phyloP scores from a whole-genome alignment of 30 jellyfish, hydroid and myxozoan species.

The Nemopilema nomurai region DNA sequence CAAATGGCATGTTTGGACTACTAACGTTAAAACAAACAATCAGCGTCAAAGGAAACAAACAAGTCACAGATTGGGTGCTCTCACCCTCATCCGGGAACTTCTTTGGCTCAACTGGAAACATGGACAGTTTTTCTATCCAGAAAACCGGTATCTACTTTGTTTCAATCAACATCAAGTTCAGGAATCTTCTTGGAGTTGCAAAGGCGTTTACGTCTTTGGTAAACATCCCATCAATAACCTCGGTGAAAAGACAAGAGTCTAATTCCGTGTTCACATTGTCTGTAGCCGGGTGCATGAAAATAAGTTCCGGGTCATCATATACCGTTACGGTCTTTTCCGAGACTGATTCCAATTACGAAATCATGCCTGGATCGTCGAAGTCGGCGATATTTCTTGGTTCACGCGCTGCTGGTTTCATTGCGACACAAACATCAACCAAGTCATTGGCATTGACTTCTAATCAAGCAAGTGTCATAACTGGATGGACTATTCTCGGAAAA shows the following conservation, averaged over 20 bases:
- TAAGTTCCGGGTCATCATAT: conserved; percentile 51
- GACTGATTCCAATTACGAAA: conserved; percentile 54
- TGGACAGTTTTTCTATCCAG: conserved; percentile 43
- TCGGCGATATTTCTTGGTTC: conserved; percentile 73
- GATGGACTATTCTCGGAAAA: conserved; percentile 86
- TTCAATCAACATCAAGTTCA: conserved; percentile 62
- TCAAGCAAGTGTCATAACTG: conserved; percentile 28
- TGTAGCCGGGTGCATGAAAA: conserved; percentile 75
- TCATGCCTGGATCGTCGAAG: conserved; percentile 63
- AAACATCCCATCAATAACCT: conserved; percentile 67
- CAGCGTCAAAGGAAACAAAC: conserved; percentile 70
- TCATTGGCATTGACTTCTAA: conserved; percentile 7
- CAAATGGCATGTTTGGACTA: conserved; percentile 71
- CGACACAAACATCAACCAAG: conserved; percentile 42
- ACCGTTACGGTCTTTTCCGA: conserved; percentile 82
- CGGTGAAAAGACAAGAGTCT: conserved; percentile 26
- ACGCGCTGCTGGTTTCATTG: conserved; percentile 76
- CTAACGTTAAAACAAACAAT: conserved; percentile 12
- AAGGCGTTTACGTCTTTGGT: conserved; percentile 57
- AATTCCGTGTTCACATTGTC: conserved; percentile 50
- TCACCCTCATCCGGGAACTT: conserved; percentile 62
- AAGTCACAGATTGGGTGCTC: conserved; percentile 68
- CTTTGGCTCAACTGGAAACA: conserved; percentile 46
- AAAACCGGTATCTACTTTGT: conserved; percentile 72
- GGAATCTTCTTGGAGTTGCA: conserved; percentile 60